Evolutionary conservation across 1,140 invertebrate genomes (phyloP).

Genomic region (Lanistes nyassanus): DNA sequence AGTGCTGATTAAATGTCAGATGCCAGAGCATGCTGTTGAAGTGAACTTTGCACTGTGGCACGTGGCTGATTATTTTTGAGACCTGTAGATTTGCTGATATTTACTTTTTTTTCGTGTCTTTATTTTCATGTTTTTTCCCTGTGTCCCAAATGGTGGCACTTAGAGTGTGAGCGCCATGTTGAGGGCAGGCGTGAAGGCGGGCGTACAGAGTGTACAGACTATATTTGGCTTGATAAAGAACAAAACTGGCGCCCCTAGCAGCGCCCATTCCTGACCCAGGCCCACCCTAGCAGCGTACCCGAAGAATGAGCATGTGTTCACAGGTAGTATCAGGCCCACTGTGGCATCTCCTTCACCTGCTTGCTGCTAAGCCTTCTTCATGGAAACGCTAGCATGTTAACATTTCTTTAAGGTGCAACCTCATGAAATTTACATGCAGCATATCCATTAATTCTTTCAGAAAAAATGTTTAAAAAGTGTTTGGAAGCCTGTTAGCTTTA

Average conservation of each 20-base stretch:
- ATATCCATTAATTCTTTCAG: too few species aligned
- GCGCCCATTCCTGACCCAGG: neutral
- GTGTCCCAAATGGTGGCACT: neutral
- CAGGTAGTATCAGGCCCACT: too few species aligned
- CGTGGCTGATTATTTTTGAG: too few species aligned
- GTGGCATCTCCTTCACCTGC: neutral
- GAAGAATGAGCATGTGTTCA: neutral
- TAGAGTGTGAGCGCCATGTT: slow-evolving; percentile 28
- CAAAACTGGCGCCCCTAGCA: slow-evolving; percentile 27
- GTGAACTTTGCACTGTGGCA: too few species aligned
- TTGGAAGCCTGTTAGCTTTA: too few species aligned
- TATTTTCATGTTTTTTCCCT: neutral
- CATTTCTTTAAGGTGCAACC: neutral
- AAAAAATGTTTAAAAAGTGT: too few species aligned
- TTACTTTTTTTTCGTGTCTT: slow-evolving; percentile 3
- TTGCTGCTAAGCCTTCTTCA: too few species aligned
- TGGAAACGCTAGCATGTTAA: too few species aligned
- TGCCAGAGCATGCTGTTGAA: too few species aligned
- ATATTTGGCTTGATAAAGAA: slow-evolving; percentile 45
- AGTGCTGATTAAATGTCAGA: too few species aligned
- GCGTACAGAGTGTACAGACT: slow-evolving; percentile 47
- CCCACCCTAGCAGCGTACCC: neutral
- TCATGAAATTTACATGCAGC: neutral
- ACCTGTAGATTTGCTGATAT: too few species aligned
- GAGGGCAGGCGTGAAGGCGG: slow-evolving; percentile 47